Evolutionary conservation across 37 sponge, comb jelly and placozoan species (phyloP).

Genomic region (Oopsacas minuta): DNA sequence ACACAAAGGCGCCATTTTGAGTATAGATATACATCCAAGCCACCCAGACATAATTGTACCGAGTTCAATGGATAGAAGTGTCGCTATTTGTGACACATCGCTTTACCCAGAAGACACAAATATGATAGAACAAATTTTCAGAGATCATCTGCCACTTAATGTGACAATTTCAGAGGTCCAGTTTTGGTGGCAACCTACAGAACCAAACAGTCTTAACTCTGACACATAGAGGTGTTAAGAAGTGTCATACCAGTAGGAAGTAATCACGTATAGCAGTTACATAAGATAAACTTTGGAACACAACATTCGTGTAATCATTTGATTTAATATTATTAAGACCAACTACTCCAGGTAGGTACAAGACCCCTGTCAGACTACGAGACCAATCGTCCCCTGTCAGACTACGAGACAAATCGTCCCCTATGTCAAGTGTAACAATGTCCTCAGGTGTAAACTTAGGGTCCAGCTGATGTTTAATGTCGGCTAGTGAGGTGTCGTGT

Average conservation of each 20-base stretch:
- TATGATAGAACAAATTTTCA: background rate
- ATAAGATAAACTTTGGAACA: constrained; percentile 68
- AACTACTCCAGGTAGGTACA: constrained; percentile 79
- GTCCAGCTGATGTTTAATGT: constrained; percentile 78
- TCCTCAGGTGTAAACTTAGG: constrained; percentile 68
- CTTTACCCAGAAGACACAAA: background rate
- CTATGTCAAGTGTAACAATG: constrained; percentile 36
- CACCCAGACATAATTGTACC: constrained; percentile 1
- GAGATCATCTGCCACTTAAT: too few relatives aligned
- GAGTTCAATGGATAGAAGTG: constrained; percentile 8
- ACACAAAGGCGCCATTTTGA: constrained; percentile 34
- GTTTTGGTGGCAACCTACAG: too few relatives aligned
- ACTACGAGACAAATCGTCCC: too few relatives aligned
- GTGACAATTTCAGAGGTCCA: too few relatives aligned
- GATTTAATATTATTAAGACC: constrained; percentile 89
- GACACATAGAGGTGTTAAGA: too few relatives aligned
- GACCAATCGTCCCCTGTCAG: constrained; percentile 42
- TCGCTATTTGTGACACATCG: background rate
- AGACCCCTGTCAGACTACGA: constrained; percentile 74
- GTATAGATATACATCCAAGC: constrained; percentile 38
- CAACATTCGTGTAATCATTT: constrained; percentile 98
- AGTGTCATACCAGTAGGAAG: constrained; percentile 36
- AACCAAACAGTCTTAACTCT: too few relatives aligned
- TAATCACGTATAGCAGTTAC: constrained; percentile 69
- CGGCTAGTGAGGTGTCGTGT: constrained; percentile 88